phyloP scores from a whole-genome alignment of 1,140 invertebrate species.

The Cydia splendana region DNA sequence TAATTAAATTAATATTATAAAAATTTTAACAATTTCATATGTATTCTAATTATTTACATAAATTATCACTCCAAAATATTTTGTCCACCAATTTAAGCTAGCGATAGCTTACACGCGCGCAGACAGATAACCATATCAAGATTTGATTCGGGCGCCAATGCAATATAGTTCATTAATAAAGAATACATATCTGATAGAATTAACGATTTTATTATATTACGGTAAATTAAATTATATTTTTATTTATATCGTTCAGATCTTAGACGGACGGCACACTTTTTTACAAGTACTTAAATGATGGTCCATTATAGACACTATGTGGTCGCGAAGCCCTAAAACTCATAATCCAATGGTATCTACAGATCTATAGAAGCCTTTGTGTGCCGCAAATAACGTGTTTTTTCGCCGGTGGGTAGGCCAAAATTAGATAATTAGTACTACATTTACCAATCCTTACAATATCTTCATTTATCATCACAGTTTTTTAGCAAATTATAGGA shows the following conservation, averaged over 20 bases:
- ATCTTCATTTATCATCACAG: slow-evolving; percentile 73
- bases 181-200: slow-evolving; percentile 6
- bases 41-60: slow-evolving; percentile 66
- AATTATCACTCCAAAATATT: slow-evolving; percentile 66
- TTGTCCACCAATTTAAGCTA: slow-evolving; percentile 46
- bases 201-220: neutral
- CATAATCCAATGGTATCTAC: neutral
- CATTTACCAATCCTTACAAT: slow-evolving; percentile 57
- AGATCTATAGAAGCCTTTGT: slow-evolving; percentile 37
- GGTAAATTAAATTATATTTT: neutral
- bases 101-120: neutral
- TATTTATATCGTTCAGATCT: slow-evolving; percentile 22
- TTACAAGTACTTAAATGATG: neutral
- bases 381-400: slow-evolving; percentile 41
- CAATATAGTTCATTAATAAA: neutral
- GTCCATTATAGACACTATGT: neutral
- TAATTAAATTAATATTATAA: slow-evolving; percentile 51
- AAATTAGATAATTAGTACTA: slow-evolving; percentile 46
- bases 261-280: slow-evolving; percentile 23
- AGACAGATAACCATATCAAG: neutral
- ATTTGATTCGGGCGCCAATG: slow-evolving; percentile 1
- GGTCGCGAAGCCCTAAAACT: neutral
- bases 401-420: slow-evolving; percentile 70
- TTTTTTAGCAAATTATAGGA: slow-evolving; percentile 71
- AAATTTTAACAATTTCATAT: slow-evolving; percentile 67